Evolutionary conservation across 1,140 invertebrate genomes (phyloP).

Genomic region (Colletes gigas): DNA sequence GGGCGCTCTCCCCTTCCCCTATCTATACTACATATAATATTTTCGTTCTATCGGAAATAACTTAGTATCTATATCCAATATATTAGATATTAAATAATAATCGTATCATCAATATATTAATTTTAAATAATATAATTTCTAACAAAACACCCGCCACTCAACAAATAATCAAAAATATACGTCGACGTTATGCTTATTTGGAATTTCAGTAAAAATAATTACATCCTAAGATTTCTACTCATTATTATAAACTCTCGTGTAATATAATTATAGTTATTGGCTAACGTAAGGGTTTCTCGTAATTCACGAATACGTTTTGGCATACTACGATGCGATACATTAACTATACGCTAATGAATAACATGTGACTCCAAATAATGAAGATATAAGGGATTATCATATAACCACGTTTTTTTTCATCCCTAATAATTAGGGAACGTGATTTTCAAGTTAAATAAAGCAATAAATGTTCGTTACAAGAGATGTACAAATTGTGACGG

Average conservation of each 20-base stretch:
- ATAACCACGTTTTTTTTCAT: conserved; percentile 11
- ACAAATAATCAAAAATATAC: conserved; percentile 73
- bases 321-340: conserved; percentile 63
- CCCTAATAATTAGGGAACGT: conserved; percentile 11
- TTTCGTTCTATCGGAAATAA: conserved; percentile 67
- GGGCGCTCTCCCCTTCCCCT: conserved; percentile 53
- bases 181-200: conserved; percentile 60
- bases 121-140: conserved; percentile 80
- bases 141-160: conserved; percentile 76
- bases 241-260: conserved; percentile 49
- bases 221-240: conserved; percentile 28
- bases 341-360: conserved; percentile 57
- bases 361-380: conserved; percentile 53
- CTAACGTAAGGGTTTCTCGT: conserved; percentile 31
- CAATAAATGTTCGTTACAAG: not conserved
- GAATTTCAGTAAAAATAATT: conserved; percentile 68
- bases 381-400: conserved; percentile 25
- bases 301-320: conserved; percentile 54
- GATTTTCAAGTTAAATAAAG: conserved; percentile 31
- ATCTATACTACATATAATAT: conserved; percentile 53
- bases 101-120: conserved; percentile 78
- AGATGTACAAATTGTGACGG: conserved; percentile 37
- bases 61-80: conserved; percentile 77
- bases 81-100: conserved; percentile 80
- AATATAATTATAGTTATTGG: conserved; percentile 51